phyloP scores from a whole-genome alignment of 2,113 vertebrate species.

The Hymenochirus boettgeri region DNA sequence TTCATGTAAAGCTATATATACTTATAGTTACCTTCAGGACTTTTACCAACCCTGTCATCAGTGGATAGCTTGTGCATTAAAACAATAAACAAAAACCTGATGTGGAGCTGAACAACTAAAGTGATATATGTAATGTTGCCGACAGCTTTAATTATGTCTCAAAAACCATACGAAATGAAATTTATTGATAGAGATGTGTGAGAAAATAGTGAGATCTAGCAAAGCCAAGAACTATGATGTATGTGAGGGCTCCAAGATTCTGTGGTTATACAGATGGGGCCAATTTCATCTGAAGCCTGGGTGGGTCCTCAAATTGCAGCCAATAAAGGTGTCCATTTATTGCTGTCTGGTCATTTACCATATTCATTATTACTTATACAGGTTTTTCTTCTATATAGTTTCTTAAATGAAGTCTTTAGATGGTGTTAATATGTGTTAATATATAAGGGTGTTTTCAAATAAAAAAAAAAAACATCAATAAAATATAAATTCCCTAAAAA shows the following conservation, averaged over 20 bases:
- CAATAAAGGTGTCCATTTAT: slow-evolving; percentile 12
- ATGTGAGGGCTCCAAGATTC: not conserved
- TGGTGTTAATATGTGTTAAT: too few relatives aligned
- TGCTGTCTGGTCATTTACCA: slow-evolving; percentile 2
- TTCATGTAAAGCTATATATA: not conserved
- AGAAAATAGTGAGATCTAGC: not conserved
- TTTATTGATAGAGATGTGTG: not conserved
- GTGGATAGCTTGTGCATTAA: not conserved
- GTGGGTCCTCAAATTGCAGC: not conserved
- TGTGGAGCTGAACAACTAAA: slow-evolving; percentile 5
- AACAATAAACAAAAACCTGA: not conserved
- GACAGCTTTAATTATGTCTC: slow-evolving; percentile 13
- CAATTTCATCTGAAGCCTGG: slow-evolving; percentile 1
- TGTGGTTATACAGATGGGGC: not conserved
- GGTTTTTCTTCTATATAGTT: too few relatives aligned
- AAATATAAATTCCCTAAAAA: too few relatives aligned
- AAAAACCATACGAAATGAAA: not conserved
- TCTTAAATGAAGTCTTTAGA: too few relatives aligned
- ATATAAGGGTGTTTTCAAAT: too few relatives aligned
- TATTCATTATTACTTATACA: too few relatives aligned
- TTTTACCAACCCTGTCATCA: not conserved
- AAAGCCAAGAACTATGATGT: not conserved
- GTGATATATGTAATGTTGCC: not conserved
- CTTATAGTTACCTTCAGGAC: not conserved
- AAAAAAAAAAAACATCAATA: too few relatives aligned